phyloP scores from a whole-genome alignment of 2,113 vertebrate species.

The Cricetomys ansorgei region DNA sequence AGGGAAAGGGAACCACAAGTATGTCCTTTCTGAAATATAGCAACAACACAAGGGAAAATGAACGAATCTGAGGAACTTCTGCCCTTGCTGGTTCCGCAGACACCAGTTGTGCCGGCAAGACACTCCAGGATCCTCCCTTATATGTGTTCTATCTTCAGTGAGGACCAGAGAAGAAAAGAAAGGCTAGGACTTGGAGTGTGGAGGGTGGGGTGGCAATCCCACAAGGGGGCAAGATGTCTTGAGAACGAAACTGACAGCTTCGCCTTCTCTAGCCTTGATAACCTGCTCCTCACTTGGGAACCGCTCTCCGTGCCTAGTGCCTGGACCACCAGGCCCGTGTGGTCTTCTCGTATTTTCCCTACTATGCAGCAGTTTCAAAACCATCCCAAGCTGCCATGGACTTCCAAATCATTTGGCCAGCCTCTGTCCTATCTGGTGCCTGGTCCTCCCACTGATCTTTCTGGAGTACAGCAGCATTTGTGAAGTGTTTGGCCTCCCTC shows the following conservation, averaged over 20 bases:
- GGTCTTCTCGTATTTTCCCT: neutral
- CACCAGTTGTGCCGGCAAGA: neutral
- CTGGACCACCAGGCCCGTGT: neutral
- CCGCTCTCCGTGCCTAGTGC: neutral
- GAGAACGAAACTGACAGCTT: neutral
- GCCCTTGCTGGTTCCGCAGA: neutral
- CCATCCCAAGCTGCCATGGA: neutral
- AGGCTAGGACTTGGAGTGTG: neutral
- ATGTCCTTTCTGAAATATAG: constrained; percentile 39
- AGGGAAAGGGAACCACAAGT: constrained; percentile 16
- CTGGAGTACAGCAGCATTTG: neutral
- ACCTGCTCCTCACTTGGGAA: neutral
- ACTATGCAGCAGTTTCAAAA: neutral
- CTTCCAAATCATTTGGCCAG: neutral
- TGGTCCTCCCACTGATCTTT: neutral
- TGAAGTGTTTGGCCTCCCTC: neutral
- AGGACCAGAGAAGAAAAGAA: neutral
- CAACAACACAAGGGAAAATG: neutral
- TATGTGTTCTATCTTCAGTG: neutral
- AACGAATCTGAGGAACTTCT: neutral
- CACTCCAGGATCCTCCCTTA: neutral
- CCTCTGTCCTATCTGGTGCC: rapidly evolving
- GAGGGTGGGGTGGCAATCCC: neutral
- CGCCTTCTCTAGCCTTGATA: neutral
- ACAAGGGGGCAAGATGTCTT: neutral